Conservation (phyloP, 2,797 vertebrate genomes). For the Syngnathus acus region DNA sequence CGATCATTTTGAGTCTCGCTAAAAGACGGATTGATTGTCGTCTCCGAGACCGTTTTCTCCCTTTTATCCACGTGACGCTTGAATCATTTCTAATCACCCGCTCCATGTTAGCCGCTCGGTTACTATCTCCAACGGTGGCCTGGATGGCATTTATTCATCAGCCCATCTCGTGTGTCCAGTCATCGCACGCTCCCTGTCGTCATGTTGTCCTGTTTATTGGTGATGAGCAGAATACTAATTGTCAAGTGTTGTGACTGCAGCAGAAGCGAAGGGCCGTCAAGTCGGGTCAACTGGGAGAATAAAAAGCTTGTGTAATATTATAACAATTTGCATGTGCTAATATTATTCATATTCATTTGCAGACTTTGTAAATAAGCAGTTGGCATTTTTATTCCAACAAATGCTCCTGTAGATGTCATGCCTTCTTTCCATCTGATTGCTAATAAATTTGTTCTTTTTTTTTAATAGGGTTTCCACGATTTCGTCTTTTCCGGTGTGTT, state of each 20-base stretch:
- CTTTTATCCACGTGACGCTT: not conserved
- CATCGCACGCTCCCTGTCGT: constrained; percentile 13
- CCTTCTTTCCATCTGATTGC: constrained; percentile 71
- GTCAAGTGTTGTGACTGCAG: constrained; percentile 47
- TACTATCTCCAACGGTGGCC: not conserved
- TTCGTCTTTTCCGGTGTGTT: not conserved
- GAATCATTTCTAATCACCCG: constrained; percentile 17
- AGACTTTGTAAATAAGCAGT: constrained; percentile 83
- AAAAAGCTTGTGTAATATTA: constrained; percentile 54
- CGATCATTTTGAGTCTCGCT: not conserved
- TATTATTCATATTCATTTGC: constrained; percentile 64
- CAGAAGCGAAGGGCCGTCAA: constrained; percentile 46
- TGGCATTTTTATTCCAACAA: constrained; percentile 81
- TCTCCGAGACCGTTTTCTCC: constrained; percentile 19
- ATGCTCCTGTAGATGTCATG: constrained; percentile 77
- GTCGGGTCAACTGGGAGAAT: constrained; percentile 24
- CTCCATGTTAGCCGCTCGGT: constrained; percentile 21
- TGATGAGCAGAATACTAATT: constrained; percentile 33
- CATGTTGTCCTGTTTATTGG: constrained; percentile 25
- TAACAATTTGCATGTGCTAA: constrained; percentile 81
- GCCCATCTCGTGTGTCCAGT: not conserved
- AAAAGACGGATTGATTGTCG: not conserved
- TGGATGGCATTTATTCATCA: constrained; percentile 4
- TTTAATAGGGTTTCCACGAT: constrained; percentile 50
- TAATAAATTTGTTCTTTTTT: constrained; percentile 83